phyloP scores from a whole-genome alignment of 2,888 invertebrate genomes.

The Harmothoe impar region DNA sequence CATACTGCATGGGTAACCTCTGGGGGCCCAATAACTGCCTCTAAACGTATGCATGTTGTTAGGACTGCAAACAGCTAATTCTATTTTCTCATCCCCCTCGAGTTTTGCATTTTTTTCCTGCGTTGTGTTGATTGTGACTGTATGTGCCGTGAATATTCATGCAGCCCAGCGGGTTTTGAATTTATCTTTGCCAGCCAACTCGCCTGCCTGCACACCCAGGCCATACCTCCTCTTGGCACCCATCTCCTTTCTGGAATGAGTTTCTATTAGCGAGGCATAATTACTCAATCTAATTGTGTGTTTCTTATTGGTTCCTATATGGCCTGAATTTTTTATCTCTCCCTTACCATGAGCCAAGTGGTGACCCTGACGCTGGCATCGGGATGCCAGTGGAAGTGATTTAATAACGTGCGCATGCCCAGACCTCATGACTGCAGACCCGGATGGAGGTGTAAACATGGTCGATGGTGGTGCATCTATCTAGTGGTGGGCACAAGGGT shows the following conservation, averaged over 20 bases:
- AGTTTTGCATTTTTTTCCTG: neutral
- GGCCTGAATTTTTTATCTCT: neutral
- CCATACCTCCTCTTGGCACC: neutral
- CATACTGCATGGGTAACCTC: neutral
- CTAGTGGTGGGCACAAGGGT: neutral
- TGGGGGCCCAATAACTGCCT: neutral
- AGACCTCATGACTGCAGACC: neutral
- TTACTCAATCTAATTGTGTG: slow-evolving; percentile 6
- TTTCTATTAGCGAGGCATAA: neutral
- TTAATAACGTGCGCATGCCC: neutral
- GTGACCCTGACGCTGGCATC: neutral
- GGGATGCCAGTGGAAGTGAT: neutral
- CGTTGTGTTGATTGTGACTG: slow-evolving; percentile 16
- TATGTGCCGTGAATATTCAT: slow-evolving; percentile 20
- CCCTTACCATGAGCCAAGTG: neutral
- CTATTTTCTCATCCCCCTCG: slow-evolving; percentile 3
- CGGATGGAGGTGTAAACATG: neutral
- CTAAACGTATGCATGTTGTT: neutral
- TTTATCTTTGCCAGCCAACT: neutral
- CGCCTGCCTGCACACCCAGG: neutral
- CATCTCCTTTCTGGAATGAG: neutral
- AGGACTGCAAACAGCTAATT: neutral
- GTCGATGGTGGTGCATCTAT: neutral
- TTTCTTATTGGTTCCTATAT: neutral
- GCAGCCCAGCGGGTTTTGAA: neutral